A percentile compares a stretch with the other conserved stretches of the same genome.
Evolutionary conservation across 2,797 vertebrate species (phyloP).

Genomic region (Luscinia megarhynchos): DNA sequence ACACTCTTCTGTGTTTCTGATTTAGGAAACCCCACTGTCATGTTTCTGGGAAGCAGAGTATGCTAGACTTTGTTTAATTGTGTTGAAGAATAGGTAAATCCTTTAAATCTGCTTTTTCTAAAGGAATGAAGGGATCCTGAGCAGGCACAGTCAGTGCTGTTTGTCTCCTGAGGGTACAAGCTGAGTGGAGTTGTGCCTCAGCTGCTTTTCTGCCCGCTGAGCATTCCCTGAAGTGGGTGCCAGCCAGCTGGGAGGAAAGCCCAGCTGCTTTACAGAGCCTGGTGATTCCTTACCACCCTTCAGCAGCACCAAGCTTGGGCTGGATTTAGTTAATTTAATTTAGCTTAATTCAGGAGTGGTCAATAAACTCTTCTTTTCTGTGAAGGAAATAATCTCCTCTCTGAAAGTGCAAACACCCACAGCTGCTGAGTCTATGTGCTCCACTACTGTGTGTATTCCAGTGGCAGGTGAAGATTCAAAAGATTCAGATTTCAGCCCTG

Average conservation of each 20-base stretch:
- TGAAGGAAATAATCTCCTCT: background rate
- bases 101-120: background rate
- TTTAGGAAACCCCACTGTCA: background rate
- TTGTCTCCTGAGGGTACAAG: background rate
- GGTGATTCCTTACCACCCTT: background rate
- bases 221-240: accelerated
- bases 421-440: background rate
- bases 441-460: background rate
- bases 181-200: background rate
- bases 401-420: background rate
- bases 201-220: background rate
- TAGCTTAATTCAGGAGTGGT: background rate
- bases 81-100: background rate
- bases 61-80: background rate
- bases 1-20: background rate
- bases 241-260: background rate
- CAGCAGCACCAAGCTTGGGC: background rate
- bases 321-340: background rate
- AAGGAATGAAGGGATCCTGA: background rate
- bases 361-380: background rate
- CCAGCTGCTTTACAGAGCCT: background rate
- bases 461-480: background rate
- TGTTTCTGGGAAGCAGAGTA: background rate
- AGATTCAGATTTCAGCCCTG: background rate
- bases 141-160: background rate